These are phyloP conservation scores for Chrysocyon brachyurus DNA, from an alignment of 2,797 vertebrate species.

Conservation along the genomic window DNA sequence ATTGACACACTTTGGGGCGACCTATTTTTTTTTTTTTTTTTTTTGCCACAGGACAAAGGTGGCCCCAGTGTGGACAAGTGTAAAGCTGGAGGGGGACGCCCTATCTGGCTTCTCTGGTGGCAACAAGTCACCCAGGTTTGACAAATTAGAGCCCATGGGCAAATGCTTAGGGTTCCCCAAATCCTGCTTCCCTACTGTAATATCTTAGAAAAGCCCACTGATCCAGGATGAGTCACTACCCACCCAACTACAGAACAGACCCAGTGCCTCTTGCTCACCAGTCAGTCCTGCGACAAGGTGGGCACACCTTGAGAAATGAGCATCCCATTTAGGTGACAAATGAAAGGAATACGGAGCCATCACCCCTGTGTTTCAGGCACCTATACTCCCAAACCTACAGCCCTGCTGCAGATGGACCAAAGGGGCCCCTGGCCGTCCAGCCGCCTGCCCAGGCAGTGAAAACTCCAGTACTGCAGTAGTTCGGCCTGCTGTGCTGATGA, in stretches of 20 bases:
- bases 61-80: no score
- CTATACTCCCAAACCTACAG: fast-evolving
- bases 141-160: not conserved
- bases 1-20: not conserved
- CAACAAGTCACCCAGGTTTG: not conserved
- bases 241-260: fast-evolving
- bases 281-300: no score
- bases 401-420: not conserved
- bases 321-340: not conserved
- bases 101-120: not conserved
- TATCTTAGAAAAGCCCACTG: not conserved
- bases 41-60: no score
- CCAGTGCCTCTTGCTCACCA: not conserved
- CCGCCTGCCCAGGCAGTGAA: not conserved
- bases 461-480: fast-evolving
- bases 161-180: not conserved
- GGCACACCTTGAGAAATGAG: not conserved
- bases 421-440: not conserved
- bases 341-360: not conserved
- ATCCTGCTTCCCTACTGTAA: not conserved
- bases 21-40: no score
- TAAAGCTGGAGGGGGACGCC: fast-evolving
- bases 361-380: not conserved
- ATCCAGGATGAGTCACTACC: fast-evolving
- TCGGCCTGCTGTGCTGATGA: fast-evolving